Conservation (phyloP, 2,797 vertebrate species). For the Coluber constrictor region DNA sequence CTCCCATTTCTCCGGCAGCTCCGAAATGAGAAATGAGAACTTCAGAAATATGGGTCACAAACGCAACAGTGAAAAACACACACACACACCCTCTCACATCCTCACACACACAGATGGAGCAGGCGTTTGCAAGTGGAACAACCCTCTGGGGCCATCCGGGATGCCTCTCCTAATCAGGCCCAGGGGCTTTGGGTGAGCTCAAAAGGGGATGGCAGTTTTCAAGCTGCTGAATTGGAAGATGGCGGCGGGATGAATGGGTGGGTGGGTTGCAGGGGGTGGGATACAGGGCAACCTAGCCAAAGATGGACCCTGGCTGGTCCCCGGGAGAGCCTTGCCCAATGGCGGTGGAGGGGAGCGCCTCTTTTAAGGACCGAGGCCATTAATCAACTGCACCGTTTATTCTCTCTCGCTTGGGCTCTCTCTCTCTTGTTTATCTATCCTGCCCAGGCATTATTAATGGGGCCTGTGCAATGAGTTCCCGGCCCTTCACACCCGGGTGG, state of each 20-base stretch:
- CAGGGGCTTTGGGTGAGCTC: neutral
- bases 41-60: slow-evolving; percentile 18
- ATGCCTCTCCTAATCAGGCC: neutral
- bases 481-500: neutral
- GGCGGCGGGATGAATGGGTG: neutral
- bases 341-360: rapidly evolving
- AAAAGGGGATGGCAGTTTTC: neutral
- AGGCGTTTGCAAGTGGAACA: neutral
- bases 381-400: neutral
- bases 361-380: neutral
- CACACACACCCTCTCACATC: too few relatives aligned
- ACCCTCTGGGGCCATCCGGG: neutral
- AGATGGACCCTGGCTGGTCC: rapidly evolving
- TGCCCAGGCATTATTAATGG: neutral
- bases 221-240: neutral
- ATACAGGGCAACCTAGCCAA: too few relatives aligned
- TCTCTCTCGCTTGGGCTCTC: too few relatives aligned
- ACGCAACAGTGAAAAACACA: neutral
- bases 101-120: neutral
- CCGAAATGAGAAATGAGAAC: slow-evolving; percentile 1
- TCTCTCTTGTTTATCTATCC: neutral
- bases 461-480: neutral
- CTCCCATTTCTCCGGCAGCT: neutral
- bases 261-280: rapidly evolving
- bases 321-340: neutral